Percentiles rank a stretch among this genome's conserved stretches.
These are phyloP conservation scores for Ophion ventricosus DNA, from an alignment of 2,888 invertebrate species.

Conservation along the genomic window DNA sequence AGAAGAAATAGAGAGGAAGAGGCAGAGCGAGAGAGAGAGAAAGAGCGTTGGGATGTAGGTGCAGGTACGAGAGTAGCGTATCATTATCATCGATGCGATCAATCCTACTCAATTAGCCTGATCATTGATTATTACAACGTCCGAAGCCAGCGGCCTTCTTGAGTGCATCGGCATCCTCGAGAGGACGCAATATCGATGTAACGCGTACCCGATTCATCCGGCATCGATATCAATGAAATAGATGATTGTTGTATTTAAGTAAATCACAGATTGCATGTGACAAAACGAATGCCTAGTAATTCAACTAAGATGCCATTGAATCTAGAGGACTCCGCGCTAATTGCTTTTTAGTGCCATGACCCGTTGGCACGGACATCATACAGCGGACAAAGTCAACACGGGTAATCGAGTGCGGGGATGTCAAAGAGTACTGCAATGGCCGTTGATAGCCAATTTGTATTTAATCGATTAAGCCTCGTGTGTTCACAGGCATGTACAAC, in stretches of 20 bases:
- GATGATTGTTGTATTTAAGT: neutral
- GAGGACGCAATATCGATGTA: constrained; percentile 37
- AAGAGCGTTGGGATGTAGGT: constrained; percentile 20
- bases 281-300: neutral
- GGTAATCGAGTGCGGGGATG: constrained; percentile 79
- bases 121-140: constrained; percentile 82
- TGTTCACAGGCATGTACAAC: constrained; percentile 11
- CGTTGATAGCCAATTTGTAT: constrained; percentile 82
- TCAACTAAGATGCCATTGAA: neutral
- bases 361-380: too few species aligned
- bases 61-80: constrained; percentile 71
- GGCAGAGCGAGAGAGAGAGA: constrained; percentile 20
- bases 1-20: constrained; percentile 15
- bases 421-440: constrained; percentile 76
- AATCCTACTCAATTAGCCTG: constrained; percentile 83
- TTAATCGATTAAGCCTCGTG: constrained; percentile 68
- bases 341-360: neutral
- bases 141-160: constrained; percentile 64
- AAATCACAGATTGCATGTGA: neutral
- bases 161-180: constrained; percentile 6
- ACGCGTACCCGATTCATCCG: constrained; percentile 29
- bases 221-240: constrained; percentile 25
- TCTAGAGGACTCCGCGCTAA: neutral
- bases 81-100: constrained; percentile 82
- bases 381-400: constrained; percentile 67